These are phyloP conservation scores for Taphrorychus bicolor DNA, from an alignment of 2,888 invertebrate genomes.

Conservation along the genomic window DNA sequence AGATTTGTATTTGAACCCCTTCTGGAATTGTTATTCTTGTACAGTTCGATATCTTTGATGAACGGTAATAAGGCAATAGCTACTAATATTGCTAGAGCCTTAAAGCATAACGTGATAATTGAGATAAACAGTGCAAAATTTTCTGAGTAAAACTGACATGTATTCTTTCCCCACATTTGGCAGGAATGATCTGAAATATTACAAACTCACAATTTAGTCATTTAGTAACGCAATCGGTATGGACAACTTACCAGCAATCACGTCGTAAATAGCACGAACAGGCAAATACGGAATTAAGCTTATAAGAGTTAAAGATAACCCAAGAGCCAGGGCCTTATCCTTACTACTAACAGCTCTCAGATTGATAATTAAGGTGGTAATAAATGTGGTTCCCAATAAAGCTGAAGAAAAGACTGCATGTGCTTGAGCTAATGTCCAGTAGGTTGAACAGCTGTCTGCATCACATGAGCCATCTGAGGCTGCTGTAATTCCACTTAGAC, in stretches of 20 bases:
- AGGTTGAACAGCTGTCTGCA: constrained; percentile 59
- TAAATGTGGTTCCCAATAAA: constrained; percentile 56
- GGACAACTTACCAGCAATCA: constrained; percentile 62
- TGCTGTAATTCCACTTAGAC: constrained; percentile 47
- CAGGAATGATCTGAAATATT: constrained; percentile 48
- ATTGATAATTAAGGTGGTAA: constrained; percentile 64
- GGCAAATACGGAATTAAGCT: constrained; percentile 68
- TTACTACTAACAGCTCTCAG: constrained; percentile 65
- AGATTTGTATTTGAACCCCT: constrained; percentile 20
- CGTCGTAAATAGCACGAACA: constrained; percentile 68
- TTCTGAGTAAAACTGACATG: constrained; percentile 50
- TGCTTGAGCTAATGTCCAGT: constrained; percentile 61
- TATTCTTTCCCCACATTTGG: constrained; percentile 42
- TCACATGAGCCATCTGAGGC: constrained; percentile 67
- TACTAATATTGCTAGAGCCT: constrained; percentile 46
- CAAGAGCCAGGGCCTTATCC: constrained; percentile 69
- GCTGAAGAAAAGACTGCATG: constrained; percentile 50
- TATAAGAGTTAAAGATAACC: constrained; percentile 63
- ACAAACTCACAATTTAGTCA: not conserved
- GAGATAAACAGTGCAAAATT: constrained; percentile 49
- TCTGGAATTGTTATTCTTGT: constrained; percentile 31
- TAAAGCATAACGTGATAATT: constrained; percentile 47
- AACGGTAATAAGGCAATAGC: constrained; percentile 44
- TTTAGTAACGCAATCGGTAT: too few species aligned
- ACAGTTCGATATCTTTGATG: constrained; percentile 44